Base-by-base conservation (phyloP, 23 tunicate genomes). In the Styela plicata region DNA sequence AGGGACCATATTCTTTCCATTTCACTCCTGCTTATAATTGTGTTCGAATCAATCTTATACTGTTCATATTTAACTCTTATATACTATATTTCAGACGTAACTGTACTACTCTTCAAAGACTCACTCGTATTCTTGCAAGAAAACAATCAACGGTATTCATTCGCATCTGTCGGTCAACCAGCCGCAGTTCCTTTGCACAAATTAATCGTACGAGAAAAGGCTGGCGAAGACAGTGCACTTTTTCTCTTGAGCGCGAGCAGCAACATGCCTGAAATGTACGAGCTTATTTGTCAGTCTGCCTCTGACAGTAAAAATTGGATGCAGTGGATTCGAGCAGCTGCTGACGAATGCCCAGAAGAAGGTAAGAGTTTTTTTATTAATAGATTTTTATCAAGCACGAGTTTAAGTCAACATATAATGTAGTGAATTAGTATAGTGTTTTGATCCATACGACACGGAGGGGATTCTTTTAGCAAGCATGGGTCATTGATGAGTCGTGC, bases 121-220 rank as follows among this genome's bases (percentile, higher is more conserved):
- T 88, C 86, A 77, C 70, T 93, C 36, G 89, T 93, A 23, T 68
- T 93, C n/a, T 69, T 93, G 69, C 98, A 93, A 73, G 98, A 93
- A 61, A 93, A 85, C 87, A 85, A 85, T 73, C 94, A 91, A 36
- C 84, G 82, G 78, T 93, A 84, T 71, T 34, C 89, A 13, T 93
- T 93, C 74, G 86, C 87, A 29, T 86, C 98, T 21, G 66, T 76
- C 13, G 90, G 87, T 28, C 90, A 87, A 92, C 98, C 92, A 19
- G 92, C 94, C 23, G 93, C 75, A 19, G 84, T 93, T 32, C 88
- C 90, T 34, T 86, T 93, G 85, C 81, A 80, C 63, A 93, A 88
- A 77, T 34, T 93, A 70, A 82, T 93, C 18, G 92, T 93, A 2
- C 93, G 98, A 0, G 98, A 93, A 34, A 88, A 89, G 2, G 98